Base-by-base conservation (phyloP, 35 echinoderm and acorn worm genomes). In the Apostichopus parvimensis region DNA sequence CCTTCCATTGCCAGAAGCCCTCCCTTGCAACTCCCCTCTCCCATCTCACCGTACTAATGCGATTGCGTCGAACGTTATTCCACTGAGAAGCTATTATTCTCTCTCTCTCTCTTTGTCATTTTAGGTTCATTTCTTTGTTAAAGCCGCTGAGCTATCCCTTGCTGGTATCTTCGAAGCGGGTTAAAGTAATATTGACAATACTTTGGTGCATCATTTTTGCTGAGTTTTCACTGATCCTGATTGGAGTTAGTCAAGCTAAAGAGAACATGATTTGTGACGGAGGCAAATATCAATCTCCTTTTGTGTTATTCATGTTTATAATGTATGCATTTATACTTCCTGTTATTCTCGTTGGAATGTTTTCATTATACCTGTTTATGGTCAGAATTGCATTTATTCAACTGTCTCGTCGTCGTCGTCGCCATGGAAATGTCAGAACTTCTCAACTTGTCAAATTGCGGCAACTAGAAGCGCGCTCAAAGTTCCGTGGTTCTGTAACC, bases 351-450 rank as follows among this genome's bases (percentile, higher is more conserved):
- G 22, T 84, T 7, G 81, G 81, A 11, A 84, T 84, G 81, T 21
- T 84, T 84, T 84, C n/a, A 8, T 84, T 84, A 15, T 84, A 84
- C 57, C 22, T 84, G 24, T 84, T 22, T 84, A 84, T 84, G 81
- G 54, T 84, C 55, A 56, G 56, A 54, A 84, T 23, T n/a, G 81
- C 81, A 18, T 84, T 84, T 55, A 10, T 84, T n/a, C 81, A 84
- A 84, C 54, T 84, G 56, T 7, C 21, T 6, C 34, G 25, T 53
- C 34, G 28, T 34, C 78, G 26, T 22, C 34, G 78, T 5, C 15
- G 22, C 10, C 57, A 15, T 84, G 15, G 13, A n/a, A 57, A 7
- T 59, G 54, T 58, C 57, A 25, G 81, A 5, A 22, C 23, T 84
- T 84, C 81, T 22, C 81, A 84, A 59, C 57, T 84, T 0, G 23